These are phyloP conservation scores for Phycodurus eques DNA, from an alignment of 2,113 vertebrate species.

Conservation along the genomic window DNA sequence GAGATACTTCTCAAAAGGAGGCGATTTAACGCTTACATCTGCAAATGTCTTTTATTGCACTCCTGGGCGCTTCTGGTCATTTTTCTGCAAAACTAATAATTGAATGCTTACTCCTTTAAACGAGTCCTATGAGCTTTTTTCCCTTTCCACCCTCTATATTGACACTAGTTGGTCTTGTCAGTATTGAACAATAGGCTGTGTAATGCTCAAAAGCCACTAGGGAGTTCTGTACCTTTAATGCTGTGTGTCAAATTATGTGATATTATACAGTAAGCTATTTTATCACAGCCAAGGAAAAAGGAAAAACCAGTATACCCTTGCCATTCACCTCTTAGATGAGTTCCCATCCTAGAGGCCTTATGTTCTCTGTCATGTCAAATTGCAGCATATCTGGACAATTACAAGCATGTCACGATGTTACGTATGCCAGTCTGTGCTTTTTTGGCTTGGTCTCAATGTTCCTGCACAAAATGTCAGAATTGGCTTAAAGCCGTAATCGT, in stretches of 20 bases:
- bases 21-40: conserved; percentile 53
- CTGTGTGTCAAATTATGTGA: conserved; percentile 27
- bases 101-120: conserved; percentile 35
- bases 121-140: conserved; percentile 21
- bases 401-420: conserved; percentile 27
- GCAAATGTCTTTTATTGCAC: conserved; percentile 50
- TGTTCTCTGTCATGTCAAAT: conserved; percentile 9
- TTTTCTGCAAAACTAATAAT: conserved; percentile 51
- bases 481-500: not conserved
- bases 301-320: not conserved
- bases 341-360: conserved; percentile 9
- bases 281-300: conserved; percentile 3
- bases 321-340: conserved; percentile 11
- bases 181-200: conserved; percentile 6
- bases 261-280: conserved; percentile 1
- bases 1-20: conserved; percentile 26
- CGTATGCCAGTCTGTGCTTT: conserved; percentile 11
- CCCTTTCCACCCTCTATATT: conserved; percentile 2
- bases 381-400: conserved; percentile 10
- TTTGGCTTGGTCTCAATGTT: not conserved
- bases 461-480: conserved; percentile 3
- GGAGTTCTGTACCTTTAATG: conserved; percentile 3
- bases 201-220: not conserved
- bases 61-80: conserved; percentile 41
- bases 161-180: conserved; percentile 3